A percentile compares a stretch with the other conserved stretches of the same genome.
Conservation (phyloP, 2,113 vertebrate genomes). For the Nerophis ophidion region DNA sequence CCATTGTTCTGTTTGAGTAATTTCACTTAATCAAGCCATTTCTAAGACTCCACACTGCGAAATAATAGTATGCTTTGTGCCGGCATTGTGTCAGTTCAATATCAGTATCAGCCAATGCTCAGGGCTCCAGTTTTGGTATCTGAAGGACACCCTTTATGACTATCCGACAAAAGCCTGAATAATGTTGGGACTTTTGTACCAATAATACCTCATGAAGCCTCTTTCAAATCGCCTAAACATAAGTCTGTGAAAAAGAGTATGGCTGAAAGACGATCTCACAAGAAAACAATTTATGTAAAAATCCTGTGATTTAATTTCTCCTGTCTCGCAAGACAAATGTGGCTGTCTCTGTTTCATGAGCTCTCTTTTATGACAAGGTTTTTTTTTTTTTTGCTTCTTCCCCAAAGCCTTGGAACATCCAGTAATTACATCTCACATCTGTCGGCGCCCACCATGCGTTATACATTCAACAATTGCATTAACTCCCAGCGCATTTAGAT, state of each 20-base stretch:
- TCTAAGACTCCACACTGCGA: no score
- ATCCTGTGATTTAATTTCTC: slow-evolving; percentile 49
- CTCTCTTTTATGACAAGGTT: slow-evolving; percentile 53
- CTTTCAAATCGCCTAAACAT: not conserved
- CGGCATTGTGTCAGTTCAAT: no score
- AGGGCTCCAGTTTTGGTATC: no score
- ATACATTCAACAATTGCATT: slow-evolving; percentile 68
- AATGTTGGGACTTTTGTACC: not conserved
- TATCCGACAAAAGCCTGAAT: no score
- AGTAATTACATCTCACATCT: slow-evolving; percentile 68
- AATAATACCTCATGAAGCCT: not conserved
- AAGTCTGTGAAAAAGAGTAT: not conserved
- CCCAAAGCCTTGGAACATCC: slow-evolving; percentile 50
- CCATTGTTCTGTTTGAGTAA: no score
- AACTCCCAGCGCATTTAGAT: slow-evolving; percentile 51
- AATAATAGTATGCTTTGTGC: no score
- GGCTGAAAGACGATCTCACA: slow-evolving; percentile 31
- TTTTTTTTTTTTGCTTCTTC: slow-evolving; percentile 30
- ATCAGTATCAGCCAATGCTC: no score
- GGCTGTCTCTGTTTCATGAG: slow-evolving; percentile 52
- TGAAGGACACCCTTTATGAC: no score
- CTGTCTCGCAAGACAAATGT: slow-evolving; percentile 58
- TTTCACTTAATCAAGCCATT: no score
- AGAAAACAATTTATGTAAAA: slow-evolving; percentile 56
- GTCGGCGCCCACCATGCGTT: slow-evolving; percentile 47